Base-by-base conservation (phyloP, 2,888 invertebrate species). In the Polydrusus pterygomalis region DNA sequence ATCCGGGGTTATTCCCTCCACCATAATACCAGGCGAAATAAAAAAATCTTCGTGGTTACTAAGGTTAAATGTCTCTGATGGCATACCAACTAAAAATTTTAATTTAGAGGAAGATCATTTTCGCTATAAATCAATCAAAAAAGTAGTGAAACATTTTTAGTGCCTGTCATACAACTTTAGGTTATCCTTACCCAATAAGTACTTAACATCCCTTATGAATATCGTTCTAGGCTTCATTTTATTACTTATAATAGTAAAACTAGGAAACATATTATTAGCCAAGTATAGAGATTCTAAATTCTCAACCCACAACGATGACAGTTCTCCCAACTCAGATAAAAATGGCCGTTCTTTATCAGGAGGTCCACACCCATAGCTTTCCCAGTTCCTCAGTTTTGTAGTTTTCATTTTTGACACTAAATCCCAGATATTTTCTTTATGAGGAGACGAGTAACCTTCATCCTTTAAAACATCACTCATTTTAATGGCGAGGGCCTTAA, bases 281-380 rank as follows among this genome's bases (percentile, higher is more conserved):
- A 81, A 73, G 76, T 84, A 84, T 25, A 84, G 78, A 15, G 82
- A 82, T 72, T 84, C 82, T 74, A 87, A 82, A 80, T 85, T 84
- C 58, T 84, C 83, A 18, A 84, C 82, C 83, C 84, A 85, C 38
- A 83, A 80, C 8, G 82, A 83, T 5, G 84, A 81, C n/a, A 82
- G 70, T 11, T 83, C 81, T 8, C 85, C 83, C 5, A 86, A 80
- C 82, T 87, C 87, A 0, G 84, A 83, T 15, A 86, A 76, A 82
- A 87, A 87, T 17, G 85, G 85, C n/a, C 77, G 77, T 79, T 87
- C 87, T 71, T 85, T 87, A 40, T 83, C 82, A 5, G 86, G 83
- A 70, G 82, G 83, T 11, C 83, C 76, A 78, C 82, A 82, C n/a
- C 86, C 85, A 79, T 82, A 84, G 51, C 80, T 81, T 79, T 87